A percentile compares a stretch with the other conserved stretches of the same genome.
These are phyloP conservation scores for Danio choprae DNA, from an alignment of 2,797 vertebrate species.

Conservation along the genomic window DNA sequence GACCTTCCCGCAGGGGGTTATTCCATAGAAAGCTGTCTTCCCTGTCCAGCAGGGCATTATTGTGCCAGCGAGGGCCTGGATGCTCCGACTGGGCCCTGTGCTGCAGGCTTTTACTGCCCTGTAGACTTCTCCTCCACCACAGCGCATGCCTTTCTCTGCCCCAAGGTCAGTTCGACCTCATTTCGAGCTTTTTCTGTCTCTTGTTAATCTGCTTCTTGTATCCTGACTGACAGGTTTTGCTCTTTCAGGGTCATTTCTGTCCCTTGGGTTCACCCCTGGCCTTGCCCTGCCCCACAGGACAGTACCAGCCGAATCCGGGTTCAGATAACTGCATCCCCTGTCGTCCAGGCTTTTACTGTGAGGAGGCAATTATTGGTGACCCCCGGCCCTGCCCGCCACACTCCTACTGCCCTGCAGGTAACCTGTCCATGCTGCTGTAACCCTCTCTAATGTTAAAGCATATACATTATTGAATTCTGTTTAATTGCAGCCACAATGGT, in stretches of 20 bases:
- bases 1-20: slow-evolving; percentile 77
- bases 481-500: slow-evolving; percentile 76
- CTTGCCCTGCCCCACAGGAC: slow-evolving; percentile 82
- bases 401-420: slow-evolving; percentile 88
- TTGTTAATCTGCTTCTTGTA: slow-evolving; percentile 1
- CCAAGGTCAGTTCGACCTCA: slow-evolving; percentile 76
- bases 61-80: slow-evolving; percentile 81
- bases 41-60: slow-evolving; percentile 85
- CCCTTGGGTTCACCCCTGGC: slow-evolving; percentile 78
- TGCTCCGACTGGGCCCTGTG: slow-evolving; percentile 81
- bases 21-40: slow-evolving; percentile 82
- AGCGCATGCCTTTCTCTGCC: slow-evolving; percentile 83
- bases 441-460: neutral
- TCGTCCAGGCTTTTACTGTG: slow-evolving; percentile 89
- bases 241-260: slow-evolving; percentile 88
- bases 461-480: neutral
- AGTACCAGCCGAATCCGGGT: slow-evolving; percentile 86
- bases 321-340: slow-evolving; percentile 85
- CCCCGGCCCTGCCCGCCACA: slow-evolving; percentile 85
- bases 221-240: slow-evolving; percentile 39
- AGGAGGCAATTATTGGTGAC: slow-evolving; percentile 79
- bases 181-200: neutral
- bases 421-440: neutral
- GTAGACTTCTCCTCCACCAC: slow-evolving; percentile 81
- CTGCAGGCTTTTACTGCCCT: slow-evolving; percentile 85